A percentile compares a stretch with the other conserved stretches of the same genome.
phyloP scores from a whole-genome alignment of 2,797 vertebrate species.

The Esox masquinongy region DNA sequence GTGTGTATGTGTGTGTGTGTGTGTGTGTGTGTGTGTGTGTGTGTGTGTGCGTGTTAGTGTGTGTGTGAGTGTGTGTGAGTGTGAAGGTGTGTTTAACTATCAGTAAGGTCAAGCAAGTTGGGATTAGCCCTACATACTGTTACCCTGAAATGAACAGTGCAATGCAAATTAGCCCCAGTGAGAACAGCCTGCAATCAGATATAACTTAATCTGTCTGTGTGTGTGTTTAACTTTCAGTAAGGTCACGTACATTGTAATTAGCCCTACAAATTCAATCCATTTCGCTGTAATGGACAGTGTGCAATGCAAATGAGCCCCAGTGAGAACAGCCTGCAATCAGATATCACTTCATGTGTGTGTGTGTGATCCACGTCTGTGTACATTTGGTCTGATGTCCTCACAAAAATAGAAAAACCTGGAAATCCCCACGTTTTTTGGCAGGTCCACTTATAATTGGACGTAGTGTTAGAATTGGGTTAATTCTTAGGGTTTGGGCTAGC shows the following conservation, averaged over 20 bases:
- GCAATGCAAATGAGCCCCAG: neutral
- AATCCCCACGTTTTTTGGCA: too few species aligned
- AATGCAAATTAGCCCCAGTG: neutral
- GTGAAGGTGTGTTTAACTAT: slow-evolving; percentile 2
- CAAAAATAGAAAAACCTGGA: too few species aligned
- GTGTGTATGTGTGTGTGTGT: neutral
- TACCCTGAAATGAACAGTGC: slow-evolving; percentile 4
- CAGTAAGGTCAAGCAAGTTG: slow-evolving; percentile 10
- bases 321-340: neutral
- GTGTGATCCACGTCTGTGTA: neutral
- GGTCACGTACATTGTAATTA: slow-evolving; percentile 14
- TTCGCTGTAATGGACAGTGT: slow-evolving; percentile 5
- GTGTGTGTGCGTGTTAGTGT: neutral
- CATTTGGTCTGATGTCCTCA: neutral
- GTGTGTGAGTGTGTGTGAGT: neutral
- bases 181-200: neutral
- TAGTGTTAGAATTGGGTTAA: too few species aligned
- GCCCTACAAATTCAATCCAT: neutral
- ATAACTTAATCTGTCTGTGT: neutral
- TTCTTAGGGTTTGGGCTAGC: too few species aligned
- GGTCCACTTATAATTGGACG: too few species aligned
- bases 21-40: neutral
- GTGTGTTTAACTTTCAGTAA: slow-evolving; percentile 12
- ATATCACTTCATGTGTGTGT: neutral
- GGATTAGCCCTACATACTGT: neutral